A percentile compares a stretch with the other conserved stretches of the same genome.
phyloP scores from a whole-genome alignment of 2,888 invertebrate genomes.

The Melanchra persicariae region DNA sequence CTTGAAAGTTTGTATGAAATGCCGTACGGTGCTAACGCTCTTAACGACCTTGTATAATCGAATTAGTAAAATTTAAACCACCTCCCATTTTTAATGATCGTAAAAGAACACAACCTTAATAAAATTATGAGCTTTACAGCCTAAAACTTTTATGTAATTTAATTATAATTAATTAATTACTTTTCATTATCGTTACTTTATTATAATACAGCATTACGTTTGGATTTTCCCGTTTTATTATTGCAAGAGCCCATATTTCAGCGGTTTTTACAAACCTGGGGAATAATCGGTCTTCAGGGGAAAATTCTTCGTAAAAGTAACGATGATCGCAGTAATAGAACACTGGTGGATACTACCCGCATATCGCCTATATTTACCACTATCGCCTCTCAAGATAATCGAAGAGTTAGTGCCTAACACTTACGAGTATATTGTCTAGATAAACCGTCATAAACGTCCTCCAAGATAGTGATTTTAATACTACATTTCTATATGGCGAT shows the following conservation, averaged over 20 bases:
- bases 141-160: neutral
- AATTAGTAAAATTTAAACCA: neutral
- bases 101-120: slow-evolving; percentile 9
- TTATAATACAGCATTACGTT: neutral
- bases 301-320: slow-evolving; percentile 18
- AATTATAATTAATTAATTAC: neutral
- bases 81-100: slow-evolving; percentile 3
- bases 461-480: neutral
- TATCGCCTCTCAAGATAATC: slow-evolving; percentile 17
- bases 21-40: no score
- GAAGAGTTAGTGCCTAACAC: slow-evolving; percentile 1
- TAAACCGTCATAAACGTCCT: slow-evolving; percentile 10
- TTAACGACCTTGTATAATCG: neutral
- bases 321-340: slow-evolving; percentile 2
- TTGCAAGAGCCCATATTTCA: no score
- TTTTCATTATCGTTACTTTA: neutral
- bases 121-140: slow-evolving; percentile 6
- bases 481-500: neutral
- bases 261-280: neutral
- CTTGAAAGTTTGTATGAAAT: no score
- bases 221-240: neutral
- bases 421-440: slow-evolving; percentile 8
- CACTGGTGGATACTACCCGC: slow-evolving; percentile 21
- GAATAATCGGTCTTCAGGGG: slow-evolving; percentile 26
- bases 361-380: slow-evolving; percentile 1